Percentiles rank a stretch among this genome's conserved stretches.
phyloP scores from a whole-genome alignment of 2,113 vertebrate species.

The Prolemur simus region DNA sequence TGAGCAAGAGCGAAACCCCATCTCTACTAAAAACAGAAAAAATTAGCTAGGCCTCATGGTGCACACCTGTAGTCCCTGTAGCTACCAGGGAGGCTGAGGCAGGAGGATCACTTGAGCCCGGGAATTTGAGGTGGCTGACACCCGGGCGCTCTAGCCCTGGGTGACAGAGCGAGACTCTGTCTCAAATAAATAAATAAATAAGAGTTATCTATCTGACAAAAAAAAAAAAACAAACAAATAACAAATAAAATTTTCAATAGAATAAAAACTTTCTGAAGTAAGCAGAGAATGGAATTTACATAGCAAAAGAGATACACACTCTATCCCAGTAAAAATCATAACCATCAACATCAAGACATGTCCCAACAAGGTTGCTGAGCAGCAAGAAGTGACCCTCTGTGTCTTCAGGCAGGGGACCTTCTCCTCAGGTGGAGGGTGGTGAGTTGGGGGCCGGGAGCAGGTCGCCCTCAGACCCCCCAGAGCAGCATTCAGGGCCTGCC shows the following conservation, averaged over 20 bases:
- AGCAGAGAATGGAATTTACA: neutral
- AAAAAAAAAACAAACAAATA: neutral
- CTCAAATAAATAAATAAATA: neutral
- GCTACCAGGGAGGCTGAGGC: no score
- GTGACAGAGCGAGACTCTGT: no score
- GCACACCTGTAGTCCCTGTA: no score
- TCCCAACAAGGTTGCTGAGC: neutral
- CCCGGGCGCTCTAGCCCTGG: no score
- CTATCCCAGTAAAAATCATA: neutral
- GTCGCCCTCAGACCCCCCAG: neutral
- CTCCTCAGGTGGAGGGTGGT: accelerated
- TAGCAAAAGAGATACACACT: neutral
- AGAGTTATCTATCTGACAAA: neutral
- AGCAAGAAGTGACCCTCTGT: neutral
- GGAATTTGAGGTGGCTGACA: no score
- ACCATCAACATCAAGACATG: neutral
- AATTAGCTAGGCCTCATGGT: no score
- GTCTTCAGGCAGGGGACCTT: accelerated
- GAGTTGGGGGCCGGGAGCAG: accelerated
- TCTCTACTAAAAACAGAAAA: no score
- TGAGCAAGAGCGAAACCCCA: no score
- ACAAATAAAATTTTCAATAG: neutral
- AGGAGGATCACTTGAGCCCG: no score
- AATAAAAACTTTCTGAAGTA: neutral
- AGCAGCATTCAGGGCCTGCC: neutral